phyloP scores from a whole-genome alignment of 2,888 invertebrate genomes.

The Sepioteuthis lessoniana region DNA sequence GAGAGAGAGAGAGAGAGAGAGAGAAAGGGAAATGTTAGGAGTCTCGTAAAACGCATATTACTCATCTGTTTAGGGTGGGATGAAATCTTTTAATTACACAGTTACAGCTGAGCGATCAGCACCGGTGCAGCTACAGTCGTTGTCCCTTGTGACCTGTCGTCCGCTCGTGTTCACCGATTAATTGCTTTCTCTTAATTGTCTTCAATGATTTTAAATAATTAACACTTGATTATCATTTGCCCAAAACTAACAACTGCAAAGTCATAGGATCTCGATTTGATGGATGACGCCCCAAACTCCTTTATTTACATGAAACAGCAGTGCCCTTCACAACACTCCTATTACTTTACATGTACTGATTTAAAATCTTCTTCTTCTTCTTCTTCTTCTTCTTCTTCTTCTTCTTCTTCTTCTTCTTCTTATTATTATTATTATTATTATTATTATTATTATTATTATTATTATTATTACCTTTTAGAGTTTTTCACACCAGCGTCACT shows the following conservation, averaged over 20 bases:
- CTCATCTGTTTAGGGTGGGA: background rate
- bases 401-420: too few species aligned
- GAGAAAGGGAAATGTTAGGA: background rate
- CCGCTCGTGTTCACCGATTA: slow-evolving; percentile 20
- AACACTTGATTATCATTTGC: slow-evolving; percentile 39
- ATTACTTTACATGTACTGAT: background rate
- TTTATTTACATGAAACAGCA: background rate
- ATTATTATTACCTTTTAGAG: too few species aligned
- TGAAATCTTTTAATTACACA: background rate
- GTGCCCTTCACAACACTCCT: background rate
- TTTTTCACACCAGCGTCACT: too few species aligned
- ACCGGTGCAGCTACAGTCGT: background rate
- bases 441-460: too few species aligned
- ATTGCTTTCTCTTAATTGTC: slow-evolving; percentile 44
- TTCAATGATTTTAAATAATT: slow-evolving; percentile 46
- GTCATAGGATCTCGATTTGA: background rate
- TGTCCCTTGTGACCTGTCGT: slow-evolving; percentile 33
- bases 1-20: background rate
- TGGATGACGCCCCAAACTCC: slow-evolving; percentile 24
- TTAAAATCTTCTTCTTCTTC: background rate
- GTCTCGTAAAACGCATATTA: background rate
- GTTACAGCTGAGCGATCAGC: slow-evolving; percentile 15
- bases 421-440: background rate
- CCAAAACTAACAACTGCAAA: slow-evolving; percentile 36
- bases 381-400: too few species aligned